A percentile compares a stretch with the other conserved stretches of the same genome.
phyloP scores from a whole-genome alignment of 2,797 vertebrate genomes.

The Sarcophilus harrisii region DNA sequence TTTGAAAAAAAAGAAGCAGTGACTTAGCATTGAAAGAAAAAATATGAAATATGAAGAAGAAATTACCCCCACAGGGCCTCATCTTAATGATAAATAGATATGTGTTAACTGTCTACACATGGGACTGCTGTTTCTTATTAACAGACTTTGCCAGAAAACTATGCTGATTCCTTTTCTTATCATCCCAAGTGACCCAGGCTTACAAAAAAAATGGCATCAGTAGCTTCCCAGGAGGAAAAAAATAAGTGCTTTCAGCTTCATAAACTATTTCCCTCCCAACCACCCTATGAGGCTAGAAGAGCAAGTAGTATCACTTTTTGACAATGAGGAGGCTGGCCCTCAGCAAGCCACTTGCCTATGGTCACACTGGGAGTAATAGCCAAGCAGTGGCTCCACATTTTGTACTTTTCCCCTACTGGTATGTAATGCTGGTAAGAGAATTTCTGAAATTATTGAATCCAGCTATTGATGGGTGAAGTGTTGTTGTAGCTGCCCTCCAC shows the following conservation, averaged over 20 bases:
- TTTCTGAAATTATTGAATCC: background rate
- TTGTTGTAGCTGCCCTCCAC: background rate
- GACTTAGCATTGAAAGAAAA: background rate
- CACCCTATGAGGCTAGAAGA: background rate
- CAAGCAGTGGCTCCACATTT: background rate
- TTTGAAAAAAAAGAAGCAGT: background rate
- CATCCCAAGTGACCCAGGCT: background rate
- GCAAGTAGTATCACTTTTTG: background rate
- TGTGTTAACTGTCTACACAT: slow-evolving; percentile 5
- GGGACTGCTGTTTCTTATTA: background rate
- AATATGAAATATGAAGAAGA: background rate
- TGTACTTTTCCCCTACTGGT: background rate
- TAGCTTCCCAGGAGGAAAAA: slow-evolving; percentile 67
- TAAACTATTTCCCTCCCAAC: background rate
- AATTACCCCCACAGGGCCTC: background rate
- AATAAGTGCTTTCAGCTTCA: background rate
- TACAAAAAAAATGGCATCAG: slow-evolving; percentile 44
- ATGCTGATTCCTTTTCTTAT: background rate
- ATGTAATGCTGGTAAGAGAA: background rate
- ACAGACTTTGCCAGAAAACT: background rate
- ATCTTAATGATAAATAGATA: background rate
- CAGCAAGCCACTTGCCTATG: background rate
- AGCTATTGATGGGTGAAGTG: background rate
- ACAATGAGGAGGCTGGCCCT: background rate
- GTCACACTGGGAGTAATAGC: background rate